Evolutionary conservation across 2,113 vertebrate genomes (phyloP).

Genomic region (Notarius quadriscutis): DNA sequence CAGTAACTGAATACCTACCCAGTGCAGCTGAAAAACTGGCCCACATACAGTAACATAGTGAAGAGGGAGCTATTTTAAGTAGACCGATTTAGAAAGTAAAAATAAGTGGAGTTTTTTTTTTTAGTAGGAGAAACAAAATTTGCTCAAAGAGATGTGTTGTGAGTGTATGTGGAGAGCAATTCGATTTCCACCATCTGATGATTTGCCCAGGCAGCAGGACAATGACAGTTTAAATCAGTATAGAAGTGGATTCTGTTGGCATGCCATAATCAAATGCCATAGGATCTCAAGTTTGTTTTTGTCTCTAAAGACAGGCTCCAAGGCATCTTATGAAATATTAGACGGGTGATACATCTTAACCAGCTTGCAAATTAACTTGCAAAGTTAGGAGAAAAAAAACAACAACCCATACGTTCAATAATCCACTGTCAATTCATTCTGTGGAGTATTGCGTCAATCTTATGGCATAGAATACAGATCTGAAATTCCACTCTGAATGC

Average conservation of each 20-base stretch:
- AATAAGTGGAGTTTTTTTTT: background rate
- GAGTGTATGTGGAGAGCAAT: too few species aligned
- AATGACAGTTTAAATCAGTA: background rate
- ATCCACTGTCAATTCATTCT: background rate
- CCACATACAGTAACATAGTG: background rate
- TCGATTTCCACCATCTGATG: background rate
- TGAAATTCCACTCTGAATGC: slow-evolving; percentile 32
- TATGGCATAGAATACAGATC: slow-evolving; percentile 13
- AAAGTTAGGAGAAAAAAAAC: background rate
- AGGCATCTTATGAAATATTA: background rate
- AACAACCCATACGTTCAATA: background rate
- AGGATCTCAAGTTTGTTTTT: background rate
- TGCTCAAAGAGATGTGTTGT: background rate
- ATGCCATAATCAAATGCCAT: slow-evolving; percentile 2
- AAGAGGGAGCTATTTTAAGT: background rate
- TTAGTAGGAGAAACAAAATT: background rate
- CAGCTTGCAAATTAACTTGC: background rate
- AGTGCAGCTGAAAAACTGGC: background rate
- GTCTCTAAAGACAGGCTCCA: background rate
- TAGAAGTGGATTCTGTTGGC: background rate
- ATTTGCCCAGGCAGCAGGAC: background rate
- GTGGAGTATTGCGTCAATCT: background rate
- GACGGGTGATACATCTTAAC: background rate
- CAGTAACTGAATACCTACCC: background rate
- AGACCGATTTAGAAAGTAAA: background rate